These are phyloP conservation scores for Rhinichthys osculus DNA, from an alignment of 2,797 vertebrate genomes.

Conservation along the genomic window DNA sequence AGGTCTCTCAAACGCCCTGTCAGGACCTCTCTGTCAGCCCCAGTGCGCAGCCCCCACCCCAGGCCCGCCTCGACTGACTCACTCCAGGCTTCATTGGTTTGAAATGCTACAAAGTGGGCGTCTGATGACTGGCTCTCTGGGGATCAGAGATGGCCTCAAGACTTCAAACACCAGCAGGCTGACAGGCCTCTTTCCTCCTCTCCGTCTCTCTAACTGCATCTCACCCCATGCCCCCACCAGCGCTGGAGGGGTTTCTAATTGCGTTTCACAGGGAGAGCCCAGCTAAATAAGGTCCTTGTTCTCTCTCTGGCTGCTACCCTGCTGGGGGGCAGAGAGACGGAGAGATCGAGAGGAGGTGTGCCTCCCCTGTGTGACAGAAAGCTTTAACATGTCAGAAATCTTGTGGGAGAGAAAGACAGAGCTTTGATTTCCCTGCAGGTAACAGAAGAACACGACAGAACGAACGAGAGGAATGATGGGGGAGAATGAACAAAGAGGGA, in stretches of 20 bases:
- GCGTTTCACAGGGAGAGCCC: conserved; percentile 78
- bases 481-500: conserved; percentile 40
- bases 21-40: conserved; percentile 83
- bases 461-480: conserved; percentile 44
- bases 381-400: conserved; percentile 68
- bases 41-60: conserved; percentile 69
- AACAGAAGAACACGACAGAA: conserved; percentile 44
- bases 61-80: conserved; percentile 63
- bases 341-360: conserved; percentile 44
- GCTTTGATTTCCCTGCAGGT: conserved; percentile 51
- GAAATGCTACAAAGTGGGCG: conserved; percentile 76
- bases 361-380: conserved; percentile 65
- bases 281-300: conserved; percentile 81
- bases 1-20: conserved; percentile 80
- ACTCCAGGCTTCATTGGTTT: conserved; percentile 69
- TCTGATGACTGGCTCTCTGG: conserved; percentile 82
- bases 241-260: conserved; percentile 79
- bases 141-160: conserved; percentile 78
- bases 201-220: conserved; percentile 60
- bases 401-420: conserved; percentile 54
- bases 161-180: conserved; percentile 84
- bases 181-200: conserved; percentile 71
- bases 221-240: conserved; percentile 70
- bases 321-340: conserved; percentile 58
- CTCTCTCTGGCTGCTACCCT: conserved; percentile 69